Evolutionary conservation across 64 coral and sea anemone genomes (phyloP).

Genomic region (Pocillopora verrucosa): DNA sequence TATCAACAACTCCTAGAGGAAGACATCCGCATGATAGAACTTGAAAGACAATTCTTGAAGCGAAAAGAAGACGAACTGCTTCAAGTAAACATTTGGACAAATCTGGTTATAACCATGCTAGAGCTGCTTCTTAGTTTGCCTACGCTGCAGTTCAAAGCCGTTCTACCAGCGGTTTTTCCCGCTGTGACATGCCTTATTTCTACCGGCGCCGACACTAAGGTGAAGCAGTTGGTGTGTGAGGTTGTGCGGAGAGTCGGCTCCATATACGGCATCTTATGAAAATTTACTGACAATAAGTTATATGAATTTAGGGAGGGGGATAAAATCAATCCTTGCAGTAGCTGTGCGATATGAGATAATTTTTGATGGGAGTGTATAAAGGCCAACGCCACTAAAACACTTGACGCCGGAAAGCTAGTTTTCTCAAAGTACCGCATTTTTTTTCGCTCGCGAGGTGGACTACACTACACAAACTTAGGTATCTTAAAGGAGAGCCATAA

Average conservation of each 20-base stretch:
- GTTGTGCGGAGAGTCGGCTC: slow-evolving; percentile 85
- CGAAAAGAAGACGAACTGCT: slow-evolving; percentile 86
- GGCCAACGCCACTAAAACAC: no score
- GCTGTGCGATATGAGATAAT: no score
- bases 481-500: no score
- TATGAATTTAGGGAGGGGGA: no score
- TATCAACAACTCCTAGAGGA: slow-evolving; percentile 73
- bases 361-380: no score
- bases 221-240: slow-evolving; percentile 90
- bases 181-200: slow-evolving; percentile 90
- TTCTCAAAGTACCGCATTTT: no score
- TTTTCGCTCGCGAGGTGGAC: no score
- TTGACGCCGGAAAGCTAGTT: no score
- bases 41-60: slow-evolving; percentile 85
- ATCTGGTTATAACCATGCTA: slow-evolving; percentile 83
- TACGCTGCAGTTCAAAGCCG: slow-evolving; percentile 96
- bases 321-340: not conserved
- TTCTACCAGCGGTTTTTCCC: slow-evolving; percentile 93
- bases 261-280: slow-evolving; percentile 94
- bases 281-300: not conserved
- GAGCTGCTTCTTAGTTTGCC: slow-evolving; percentile 83
- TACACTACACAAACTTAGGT: no score
- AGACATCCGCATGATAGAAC: slow-evolving; percentile 68
- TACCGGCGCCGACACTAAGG: slow-evolving; percentile 78
- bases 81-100: slow-evolving; percentile 93